A percentile compares a stretch with the other conserved stretches of the same genome.
Conservation (phyloP, 2,888 invertebrate genomes). For the Agriopis aurantiaria region DNA sequence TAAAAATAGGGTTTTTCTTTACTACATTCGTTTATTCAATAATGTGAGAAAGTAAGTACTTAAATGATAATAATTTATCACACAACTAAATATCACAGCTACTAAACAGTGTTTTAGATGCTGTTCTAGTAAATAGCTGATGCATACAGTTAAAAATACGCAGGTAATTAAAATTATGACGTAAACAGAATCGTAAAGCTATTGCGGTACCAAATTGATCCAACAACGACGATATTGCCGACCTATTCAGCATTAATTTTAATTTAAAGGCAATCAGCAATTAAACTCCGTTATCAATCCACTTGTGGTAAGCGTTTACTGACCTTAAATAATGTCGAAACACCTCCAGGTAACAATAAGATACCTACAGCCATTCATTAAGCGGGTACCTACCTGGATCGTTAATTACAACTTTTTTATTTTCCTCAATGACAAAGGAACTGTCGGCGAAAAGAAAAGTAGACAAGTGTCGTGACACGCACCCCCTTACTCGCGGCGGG, state of each 20-base stretch:
- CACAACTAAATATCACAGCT: too few relatives aligned
- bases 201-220: constrained; percentile 11
- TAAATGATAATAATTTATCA: too few relatives aligned
- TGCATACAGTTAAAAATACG: too few relatives aligned
- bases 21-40: too few relatives aligned
- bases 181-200: constrained; percentile 4
- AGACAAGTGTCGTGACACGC: constrained; percentile 86
- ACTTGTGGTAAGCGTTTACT: constrained; percentile 13
- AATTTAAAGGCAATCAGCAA: constrained; percentile 23
- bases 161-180: neutral
- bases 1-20: too few relatives aligned
- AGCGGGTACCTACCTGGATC: constrained; percentile 81
- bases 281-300: constrained; percentile 22
- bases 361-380: constrained; percentile 78
- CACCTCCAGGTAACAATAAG: constrained; percentile 55
- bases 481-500: constrained; percentile 68
- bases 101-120: neutral
- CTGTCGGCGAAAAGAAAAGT: constrained; percentile 87
- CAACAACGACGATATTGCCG: constrained; percentile 7
- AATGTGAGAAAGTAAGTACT: too few relatives aligned
- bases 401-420: constrained; percentile 87
- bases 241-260: constrained; percentile 14
- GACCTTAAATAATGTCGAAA: constrained; percentile 28
- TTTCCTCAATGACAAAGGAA: constrained; percentile 87
- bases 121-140: neutral